A percentile compares a stretch with the other conserved stretches of the same genome.
These are phyloP conservation scores for Bradypodion pumilum DNA, from an alignment of 2,797 vertebrate species.

Conservation along the genomic window DNA sequence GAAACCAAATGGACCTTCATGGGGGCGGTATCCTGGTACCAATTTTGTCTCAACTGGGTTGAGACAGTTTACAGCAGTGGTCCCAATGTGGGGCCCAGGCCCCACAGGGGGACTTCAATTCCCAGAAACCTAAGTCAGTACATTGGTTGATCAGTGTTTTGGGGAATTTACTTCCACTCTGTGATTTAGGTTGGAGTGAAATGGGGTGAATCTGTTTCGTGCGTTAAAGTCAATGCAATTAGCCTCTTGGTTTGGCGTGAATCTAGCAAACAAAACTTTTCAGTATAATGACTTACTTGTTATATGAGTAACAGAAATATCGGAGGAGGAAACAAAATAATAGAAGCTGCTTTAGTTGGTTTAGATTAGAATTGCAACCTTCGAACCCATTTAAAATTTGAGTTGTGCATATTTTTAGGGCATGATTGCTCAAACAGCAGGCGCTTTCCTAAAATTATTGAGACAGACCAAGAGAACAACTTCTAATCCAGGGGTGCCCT, in stretches of 20 bases:
- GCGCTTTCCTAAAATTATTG: background rate
- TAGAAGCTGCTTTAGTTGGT: background rate
- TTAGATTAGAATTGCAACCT: background rate
- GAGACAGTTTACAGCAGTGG: no score
- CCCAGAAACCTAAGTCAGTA: no score
- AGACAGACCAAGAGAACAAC: background rate
- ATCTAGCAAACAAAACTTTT: background rate
- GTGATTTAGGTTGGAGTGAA: rapidly evolving
- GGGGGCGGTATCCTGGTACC: no score
- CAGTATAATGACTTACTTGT: background rate
- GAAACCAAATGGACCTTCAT: no score
- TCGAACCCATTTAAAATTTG: background rate
- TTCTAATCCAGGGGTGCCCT: background rate
- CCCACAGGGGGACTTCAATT: no score
- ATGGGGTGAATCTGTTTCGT: background rate
- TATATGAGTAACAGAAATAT: background rate
- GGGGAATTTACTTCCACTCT: no score
- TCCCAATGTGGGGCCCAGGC: no score
- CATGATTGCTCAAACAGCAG: background rate
- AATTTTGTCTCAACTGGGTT: background rate
- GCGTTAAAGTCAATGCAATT: background rate
- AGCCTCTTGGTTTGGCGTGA: background rate
- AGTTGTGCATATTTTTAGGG: background rate
- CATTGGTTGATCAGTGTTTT: no score
- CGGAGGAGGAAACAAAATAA: background rate